Conservation (phyloP, 2,888 invertebrate genomes). For the Sceliomorpha sp. region DNA sequence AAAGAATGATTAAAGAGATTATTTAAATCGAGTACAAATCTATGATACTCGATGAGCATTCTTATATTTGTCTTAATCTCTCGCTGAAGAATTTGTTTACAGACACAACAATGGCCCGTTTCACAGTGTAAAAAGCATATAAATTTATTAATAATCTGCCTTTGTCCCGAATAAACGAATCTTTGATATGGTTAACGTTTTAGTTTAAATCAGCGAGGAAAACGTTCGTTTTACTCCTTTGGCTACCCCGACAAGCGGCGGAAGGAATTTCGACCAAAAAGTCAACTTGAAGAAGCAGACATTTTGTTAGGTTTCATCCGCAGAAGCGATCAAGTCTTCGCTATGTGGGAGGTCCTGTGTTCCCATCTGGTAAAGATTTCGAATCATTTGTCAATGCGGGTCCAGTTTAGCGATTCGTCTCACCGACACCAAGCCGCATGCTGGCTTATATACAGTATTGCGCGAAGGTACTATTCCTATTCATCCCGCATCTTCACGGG, state of each 20-base stretch:
- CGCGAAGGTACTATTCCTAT: constrained; percentile 45
- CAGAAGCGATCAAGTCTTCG: constrained; percentile 14
- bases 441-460: constrained; percentile 29
- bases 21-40: too few relatives aligned
- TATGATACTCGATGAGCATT: too few relatives aligned
- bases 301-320: background rate
- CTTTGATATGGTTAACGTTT: too few relatives aligned
- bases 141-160: too few relatives aligned
- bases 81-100: too few relatives aligned
- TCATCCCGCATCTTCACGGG: constrained; percentile 40
- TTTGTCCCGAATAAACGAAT: too few relatives aligned
- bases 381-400: constrained; percentile 78
- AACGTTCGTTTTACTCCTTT: background rate
- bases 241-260: constrained; percentile 4
- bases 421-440: constrained; percentile 57
- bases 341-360: constrained; percentile 69
- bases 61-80: too few relatives aligned
- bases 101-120: too few relatives aligned
- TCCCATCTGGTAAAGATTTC: constrained; percentile 60
- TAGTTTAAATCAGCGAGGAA: background rate
- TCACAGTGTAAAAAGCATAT: too few relatives aligned
- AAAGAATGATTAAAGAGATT: too few relatives aligned
- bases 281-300: constrained; percentile 6
- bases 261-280: constrained; percentile 18
- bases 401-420: constrained; percentile 76